Conservation (phyloP, 1,140 invertebrate genomes). For the Ruditapes philippinarum region DNA sequence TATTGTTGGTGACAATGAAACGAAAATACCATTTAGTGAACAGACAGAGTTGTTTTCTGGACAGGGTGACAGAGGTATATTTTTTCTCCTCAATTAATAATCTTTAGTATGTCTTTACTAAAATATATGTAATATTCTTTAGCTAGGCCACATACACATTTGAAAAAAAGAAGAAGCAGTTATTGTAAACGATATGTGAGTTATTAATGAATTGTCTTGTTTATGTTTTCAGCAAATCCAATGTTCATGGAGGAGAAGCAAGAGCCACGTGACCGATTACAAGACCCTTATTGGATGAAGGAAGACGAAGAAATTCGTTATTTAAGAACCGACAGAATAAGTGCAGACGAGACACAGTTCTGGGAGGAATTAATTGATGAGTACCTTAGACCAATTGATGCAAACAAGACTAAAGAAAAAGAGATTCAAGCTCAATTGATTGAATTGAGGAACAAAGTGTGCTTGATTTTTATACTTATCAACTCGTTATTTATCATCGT, state of each 20-base stretch:
- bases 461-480: constrained; percentile 83
- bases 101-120: too few species aligned
- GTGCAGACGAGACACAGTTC: constrained; percentile 85
- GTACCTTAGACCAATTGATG: constrained; percentile 82
- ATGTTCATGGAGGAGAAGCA: constrained; percentile 67
- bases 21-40: not conserved
- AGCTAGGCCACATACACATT: too few species aligned
- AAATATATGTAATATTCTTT: too few species aligned
- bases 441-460: constrained; percentile 96
- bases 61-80: constrained; percentile 1
- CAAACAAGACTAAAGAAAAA: constrained; percentile 79
- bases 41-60: not conserved
- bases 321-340: constrained; percentile 88
- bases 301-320: constrained; percentile 89
- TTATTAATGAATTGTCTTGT: too few species aligned
- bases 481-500: constrained; percentile 84
- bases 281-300: constrained; percentile 98
- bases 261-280: constrained; percentile 89
- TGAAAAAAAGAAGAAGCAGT: too few species aligned
- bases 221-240: constrained; percentile 76
- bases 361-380: constrained; percentile 81
- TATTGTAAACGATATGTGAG: too few species aligned
- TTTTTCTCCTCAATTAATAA: too few species aligned
- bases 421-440: constrained; percentile 92
- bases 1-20: not conserved